These are phyloP conservation scores for Anabas testudineus DNA, from an alignment of 2,797 vertebrate species.

Conservation along the genomic window DNA sequence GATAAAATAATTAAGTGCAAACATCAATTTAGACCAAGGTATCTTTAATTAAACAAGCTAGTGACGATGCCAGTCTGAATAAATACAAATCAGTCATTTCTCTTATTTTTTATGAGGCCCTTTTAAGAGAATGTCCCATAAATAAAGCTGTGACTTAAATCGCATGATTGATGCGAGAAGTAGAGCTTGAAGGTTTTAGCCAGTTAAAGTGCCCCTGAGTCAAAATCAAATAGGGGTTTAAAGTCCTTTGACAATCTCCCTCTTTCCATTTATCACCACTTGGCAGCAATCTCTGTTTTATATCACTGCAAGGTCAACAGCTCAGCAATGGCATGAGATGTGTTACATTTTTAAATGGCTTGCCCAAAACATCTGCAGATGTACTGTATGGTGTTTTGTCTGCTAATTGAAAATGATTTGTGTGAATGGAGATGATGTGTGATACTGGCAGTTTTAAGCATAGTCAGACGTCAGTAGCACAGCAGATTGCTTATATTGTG, in stretches of 20 bases:
- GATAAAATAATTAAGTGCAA: not conserved
- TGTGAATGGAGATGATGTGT: slow-evolving; percentile 11
- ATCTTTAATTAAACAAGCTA: slow-evolving; percentile 2
- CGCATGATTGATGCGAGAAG: slow-evolving; percentile 71
- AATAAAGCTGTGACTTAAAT: slow-evolving; percentile 52
- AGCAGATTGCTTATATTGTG: slow-evolving; percentile 30
- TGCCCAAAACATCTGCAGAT: not conserved
- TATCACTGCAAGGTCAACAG: slow-evolving; percentile 66
- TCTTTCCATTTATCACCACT: slow-evolving; percentile 58
- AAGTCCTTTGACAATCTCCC: slow-evolving; percentile 63
- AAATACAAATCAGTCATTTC: slow-evolving; percentile 4
- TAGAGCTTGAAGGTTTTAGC: slow-evolving; percentile 72
- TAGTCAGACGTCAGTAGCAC: slow-evolving; percentile 23
- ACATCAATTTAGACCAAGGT: not conserved
- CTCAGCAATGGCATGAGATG: slow-evolving; percentile 33
- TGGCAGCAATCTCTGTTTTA: slow-evolving; percentile 61
- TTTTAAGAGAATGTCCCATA: slow-evolving; percentile 24
- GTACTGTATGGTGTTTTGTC: slow-evolving; percentile 20
- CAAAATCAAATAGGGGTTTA: slow-evolving; percentile 67
- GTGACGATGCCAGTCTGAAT: not conserved
- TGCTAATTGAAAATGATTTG: slow-evolving; percentile 37
- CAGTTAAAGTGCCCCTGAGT: slow-evolving; percentile 68
- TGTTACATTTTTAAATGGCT: slow-evolving; percentile 28
- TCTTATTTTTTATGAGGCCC: slow-evolving; percentile 35
- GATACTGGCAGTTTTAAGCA: slow-evolving; percentile 37